Percentiles rank a stretch among this genome's conserved stretches.
Evolutionary conservation across 2,113 vertebrate genomes (phyloP).

Genomic region (Cochlearius cochlearius): DNA sequence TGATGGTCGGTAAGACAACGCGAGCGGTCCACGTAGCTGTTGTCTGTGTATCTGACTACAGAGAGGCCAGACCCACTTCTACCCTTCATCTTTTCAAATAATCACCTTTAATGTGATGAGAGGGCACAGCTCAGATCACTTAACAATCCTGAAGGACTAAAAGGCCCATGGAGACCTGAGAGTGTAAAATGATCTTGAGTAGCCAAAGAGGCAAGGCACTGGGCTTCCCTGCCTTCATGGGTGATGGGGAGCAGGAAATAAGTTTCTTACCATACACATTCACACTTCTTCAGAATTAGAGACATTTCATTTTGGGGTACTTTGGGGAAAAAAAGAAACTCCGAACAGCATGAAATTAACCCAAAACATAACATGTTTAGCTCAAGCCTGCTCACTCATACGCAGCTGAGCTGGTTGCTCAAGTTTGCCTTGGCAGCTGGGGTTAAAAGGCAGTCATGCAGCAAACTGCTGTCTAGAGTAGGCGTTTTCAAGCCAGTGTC

Average conservation of each 20-base stretch:
- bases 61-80: not conserved
- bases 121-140: not conserved
- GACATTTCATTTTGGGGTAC: not conserved
- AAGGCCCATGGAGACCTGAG: not conserved
- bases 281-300: not conserved
- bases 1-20: not conserved
- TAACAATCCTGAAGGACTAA: not conserved
- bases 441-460: not conserved
- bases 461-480: not conserved
- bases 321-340: not conserved
- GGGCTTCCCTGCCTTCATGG: not conserved
- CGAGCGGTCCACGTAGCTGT: rapidly evolving
- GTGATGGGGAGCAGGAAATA: not conserved
- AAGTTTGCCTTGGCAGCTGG: not conserved
- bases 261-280: not conserved
- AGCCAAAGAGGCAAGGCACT: not conserved
- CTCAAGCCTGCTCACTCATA: not conserved
- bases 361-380: not conserved
- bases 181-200: not conserved
- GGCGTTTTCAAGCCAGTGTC: not conserved
- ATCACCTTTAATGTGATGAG: not conserved
- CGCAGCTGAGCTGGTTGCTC: not conserved
- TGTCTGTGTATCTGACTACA: not conserved
- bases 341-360: not conserved
- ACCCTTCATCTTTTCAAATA: not conserved